Evolutionary conservation across 2,113 vertebrate species (phyloP), one percentile per base, ranked within the genome.

Genomic region (Callospermophilus lateralis): DNA sequence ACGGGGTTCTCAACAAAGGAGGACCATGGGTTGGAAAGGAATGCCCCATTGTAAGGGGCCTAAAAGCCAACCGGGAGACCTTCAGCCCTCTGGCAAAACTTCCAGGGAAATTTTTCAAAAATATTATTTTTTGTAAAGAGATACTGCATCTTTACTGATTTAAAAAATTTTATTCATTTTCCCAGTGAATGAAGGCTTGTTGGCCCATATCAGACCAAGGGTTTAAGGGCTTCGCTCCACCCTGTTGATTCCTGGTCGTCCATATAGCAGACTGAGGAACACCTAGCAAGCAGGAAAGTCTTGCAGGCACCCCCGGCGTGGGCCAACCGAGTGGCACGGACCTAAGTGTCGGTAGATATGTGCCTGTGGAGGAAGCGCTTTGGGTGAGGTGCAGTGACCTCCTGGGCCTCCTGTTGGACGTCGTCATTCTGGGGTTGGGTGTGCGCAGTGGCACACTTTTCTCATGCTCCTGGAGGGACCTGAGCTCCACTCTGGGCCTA

Each of bases 31-130:
- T 28, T 37, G 19, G 17, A 34, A 6, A 12, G 67, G 78, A 91
- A 76, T 10, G 30, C 2, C 6, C 24, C 10, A 5, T 15, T 7
- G 19, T 39, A 8, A 84, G 39, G 19, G 51, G 13, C 15, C 0
- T 10, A 34, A n/a, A 8, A 42, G 20, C 0, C 34, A 13, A 11
- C 2, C 24, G 12, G 34, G 65, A 93, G 26, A 53, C 24, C 34
- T 7, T 48, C 11, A 13, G 1, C 65, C 28, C 70, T 45, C 39
- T 8, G 10, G 16, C 61, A 19, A 34, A 79, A 34, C 63, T 73
- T 72, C 32, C 17, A 24, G 8, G 17, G 51, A 0, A 61, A 76
- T 8, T 45, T 16, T 79, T 77, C 63, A 65, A 24, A 76, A 61
- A 30, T 26, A 1, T 37, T 32, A 24, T 68, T 45, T 95, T 6